Evolutionary conservation across 2,888 invertebrate genomes (phyloP).

Genomic region (Alsophila aescularia): DNA sequence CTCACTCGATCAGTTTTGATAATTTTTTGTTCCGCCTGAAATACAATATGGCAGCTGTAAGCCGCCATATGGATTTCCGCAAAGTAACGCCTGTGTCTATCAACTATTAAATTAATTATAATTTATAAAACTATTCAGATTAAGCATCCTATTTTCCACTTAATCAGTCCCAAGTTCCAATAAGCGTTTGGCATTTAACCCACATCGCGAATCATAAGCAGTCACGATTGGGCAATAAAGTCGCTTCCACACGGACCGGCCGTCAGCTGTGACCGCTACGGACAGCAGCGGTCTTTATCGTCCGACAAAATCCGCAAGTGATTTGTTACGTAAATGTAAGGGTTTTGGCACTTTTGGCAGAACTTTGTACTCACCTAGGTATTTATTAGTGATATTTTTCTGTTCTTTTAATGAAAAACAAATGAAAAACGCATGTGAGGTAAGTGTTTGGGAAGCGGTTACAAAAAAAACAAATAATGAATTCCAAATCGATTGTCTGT

Average conservation of each 20-base stretch:
- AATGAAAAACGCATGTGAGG: too few relatives aligned
- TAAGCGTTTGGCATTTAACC: conserved; percentile 18
- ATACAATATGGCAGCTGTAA: too few relatives aligned
- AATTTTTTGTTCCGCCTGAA: too few relatives aligned
- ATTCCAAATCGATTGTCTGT: conserved; percentile 31
- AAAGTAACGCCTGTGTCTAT: too few relatives aligned
- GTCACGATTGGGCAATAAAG: conserved; percentile 31
- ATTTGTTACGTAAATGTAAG: conserved; percentile 17
- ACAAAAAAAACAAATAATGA: neutral
- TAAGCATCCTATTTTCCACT: conserved; percentile 8
- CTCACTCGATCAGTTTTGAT: too few relatives aligned
- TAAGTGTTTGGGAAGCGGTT: too few relatives aligned
- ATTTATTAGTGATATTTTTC: too few relatives aligned
- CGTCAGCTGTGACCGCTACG: conserved; percentile 16
- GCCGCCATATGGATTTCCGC: too few relatives aligned
- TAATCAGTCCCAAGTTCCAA: conserved; percentile 18
- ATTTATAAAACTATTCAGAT: neutral
- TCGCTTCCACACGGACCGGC: conserved; percentile 7
- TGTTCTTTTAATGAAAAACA: too few relatives aligned
- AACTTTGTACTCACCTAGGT: too few relatives aligned
- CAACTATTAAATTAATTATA: too few relatives aligned
- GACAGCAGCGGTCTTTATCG: neutral
- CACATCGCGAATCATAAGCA: conserved; percentile 25
- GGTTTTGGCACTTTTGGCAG: neutral
- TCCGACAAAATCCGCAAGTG: conserved; percentile 4